Evolutionary conservation across 2,888 invertebrate species (phyloP), one percentile per base, ranked within the genome.

Genomic region (Melanostoma scalare): DNA sequence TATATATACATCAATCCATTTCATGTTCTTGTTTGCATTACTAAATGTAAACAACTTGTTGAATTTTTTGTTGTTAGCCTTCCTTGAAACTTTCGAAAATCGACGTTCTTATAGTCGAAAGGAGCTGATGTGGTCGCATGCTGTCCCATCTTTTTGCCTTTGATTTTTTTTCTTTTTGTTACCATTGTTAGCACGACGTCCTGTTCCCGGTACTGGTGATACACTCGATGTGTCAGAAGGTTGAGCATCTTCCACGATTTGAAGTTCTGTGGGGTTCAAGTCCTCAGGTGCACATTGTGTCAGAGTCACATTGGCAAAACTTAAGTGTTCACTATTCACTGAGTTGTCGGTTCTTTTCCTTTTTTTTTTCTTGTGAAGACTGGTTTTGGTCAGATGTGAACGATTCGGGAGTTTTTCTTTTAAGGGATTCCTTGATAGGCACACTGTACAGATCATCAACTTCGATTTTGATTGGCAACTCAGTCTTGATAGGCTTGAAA

Each of bases 61-160:
- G 72, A 91, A 91, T 86, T 90, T 89, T 69, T 91, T 91, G 71
- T 89, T 90, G 72, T 89, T 89, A 2, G 87, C 88, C 79, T 90
- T 90, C 94, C 94, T 89, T 93, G 92, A 86, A 94, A 94, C 86
- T 93, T 92, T 69, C 91, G 91, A 86, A 93, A 94, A 88, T 94
- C 93, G 2, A 94, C 93, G 9, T 92, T 90, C 52, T 92, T 91
- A 86, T 94, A 94, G 89, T 94, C 93, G 87, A 93, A n/a, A n/a
- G n/a, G n/a, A 94, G 84, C 85, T 40, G 86, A 87, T 52, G 88
- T 88, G 74, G 88, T 89, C 1, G 90, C 89, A 20, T 88, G 89
- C 76, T 91, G 90, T 31, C 78, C 67, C 30, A 86, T 86, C 31
- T 75, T 85, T 9, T 85, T 85, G 2, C 85, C 87, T 56, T 87